A percentile compares a stretch with the other conserved stretches of the same genome.
phyloP scores from a whole-genome alignment of 1,140 invertebrate genomes.

The Brachionus rotundiformis region DNA sequence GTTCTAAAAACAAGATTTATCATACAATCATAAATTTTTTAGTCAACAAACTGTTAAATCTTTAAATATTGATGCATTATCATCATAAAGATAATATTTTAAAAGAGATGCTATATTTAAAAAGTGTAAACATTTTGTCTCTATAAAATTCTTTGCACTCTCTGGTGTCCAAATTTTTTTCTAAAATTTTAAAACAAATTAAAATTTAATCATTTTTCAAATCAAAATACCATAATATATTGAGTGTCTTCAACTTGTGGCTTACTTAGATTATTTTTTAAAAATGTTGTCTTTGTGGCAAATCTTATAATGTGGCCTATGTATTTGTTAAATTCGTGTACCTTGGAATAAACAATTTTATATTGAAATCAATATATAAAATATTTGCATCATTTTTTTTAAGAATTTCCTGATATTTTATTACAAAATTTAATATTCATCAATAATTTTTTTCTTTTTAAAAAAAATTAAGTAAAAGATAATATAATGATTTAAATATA shows the following conservation, averaged over 20 bases:
- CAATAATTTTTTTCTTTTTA: no score
- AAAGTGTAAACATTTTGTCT: constrained; percentile 37
- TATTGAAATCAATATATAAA: background rate
- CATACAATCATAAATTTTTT: background rate
- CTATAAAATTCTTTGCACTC: constrained; percentile 40
- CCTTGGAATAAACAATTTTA: background rate
- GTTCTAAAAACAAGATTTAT: no score
- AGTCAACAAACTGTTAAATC: background rate
- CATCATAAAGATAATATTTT: constrained; percentile 39
- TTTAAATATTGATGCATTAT: constrained; percentile 1
- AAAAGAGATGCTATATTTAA: constrained; percentile 37
- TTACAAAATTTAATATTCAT: no score
- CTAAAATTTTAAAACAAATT: background rate
- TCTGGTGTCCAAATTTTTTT: constrained; percentile 46
- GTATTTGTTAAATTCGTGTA: constrained; percentile 48
- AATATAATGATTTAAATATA: no score
- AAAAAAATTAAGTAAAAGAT: no score
- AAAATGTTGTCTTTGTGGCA: background rate
- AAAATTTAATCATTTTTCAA: no score
- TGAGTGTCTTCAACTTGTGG: background rate
- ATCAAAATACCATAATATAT: constrained; percentile 13
- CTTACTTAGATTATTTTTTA: background rate
- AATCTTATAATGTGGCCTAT: constrained; percentile 53
- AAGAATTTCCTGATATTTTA: no score
- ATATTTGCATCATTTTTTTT: background rate